phyloP scores from a whole-genome alignment of 2,888 invertebrate genomes.

The Acanthococcus lagerstroemiae region DNA sequence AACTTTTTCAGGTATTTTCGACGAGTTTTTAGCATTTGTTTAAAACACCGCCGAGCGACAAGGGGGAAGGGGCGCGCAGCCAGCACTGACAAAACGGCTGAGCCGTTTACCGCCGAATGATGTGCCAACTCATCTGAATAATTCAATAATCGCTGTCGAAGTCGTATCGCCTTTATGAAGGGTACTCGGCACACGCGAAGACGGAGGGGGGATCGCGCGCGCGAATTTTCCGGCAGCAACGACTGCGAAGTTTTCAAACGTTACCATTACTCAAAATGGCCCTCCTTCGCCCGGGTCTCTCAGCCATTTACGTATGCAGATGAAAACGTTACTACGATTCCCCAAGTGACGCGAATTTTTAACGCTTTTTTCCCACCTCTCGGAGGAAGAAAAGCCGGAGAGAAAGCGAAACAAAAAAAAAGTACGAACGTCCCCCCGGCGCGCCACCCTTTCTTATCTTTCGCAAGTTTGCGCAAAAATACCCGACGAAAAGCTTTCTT shows the following conservation, averaged over 20 bases:
- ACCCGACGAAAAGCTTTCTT: slow-evolving; percentile 16
- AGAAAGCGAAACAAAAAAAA: neutral
- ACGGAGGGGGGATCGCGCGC: slow-evolving; percentile 1
- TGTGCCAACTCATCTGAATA: slow-evolving; percentile 23
- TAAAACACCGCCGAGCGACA: slow-evolving; percentile 13
- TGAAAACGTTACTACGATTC: slow-evolving; percentile 10
- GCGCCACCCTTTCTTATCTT: slow-evolving; percentile 20
- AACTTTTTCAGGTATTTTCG: slow-evolving; percentile 18
- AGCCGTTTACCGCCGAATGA: neutral
- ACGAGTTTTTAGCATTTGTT: slow-evolving; percentile 8
- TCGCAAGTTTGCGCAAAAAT: slow-evolving; percentile 21
- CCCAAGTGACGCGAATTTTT: slow-evolving; percentile 22
- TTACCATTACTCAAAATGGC: slow-evolving; percentile 5
- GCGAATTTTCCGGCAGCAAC: neutral
- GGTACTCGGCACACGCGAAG: slow-evolving; percentile 12
- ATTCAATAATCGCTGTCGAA: slow-evolving; percentile 26
- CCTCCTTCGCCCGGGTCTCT: slow-evolving; percentile 1
- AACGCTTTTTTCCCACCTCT: slow-evolving; percentile 3
- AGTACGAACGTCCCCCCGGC: no score
- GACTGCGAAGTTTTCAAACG: neutral
- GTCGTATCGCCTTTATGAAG: slow-evolving; percentile 23
- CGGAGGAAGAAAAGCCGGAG: neutral
- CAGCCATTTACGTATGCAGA: slow-evolving; percentile 18
- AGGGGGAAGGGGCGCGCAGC: neutral
- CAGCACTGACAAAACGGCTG: neutral